These are phyloP conservation scores for Aplodontia rufa DNA, from an alignment of 2,113 vertebrate genomes.

Conservation along the genomic window DNA sequence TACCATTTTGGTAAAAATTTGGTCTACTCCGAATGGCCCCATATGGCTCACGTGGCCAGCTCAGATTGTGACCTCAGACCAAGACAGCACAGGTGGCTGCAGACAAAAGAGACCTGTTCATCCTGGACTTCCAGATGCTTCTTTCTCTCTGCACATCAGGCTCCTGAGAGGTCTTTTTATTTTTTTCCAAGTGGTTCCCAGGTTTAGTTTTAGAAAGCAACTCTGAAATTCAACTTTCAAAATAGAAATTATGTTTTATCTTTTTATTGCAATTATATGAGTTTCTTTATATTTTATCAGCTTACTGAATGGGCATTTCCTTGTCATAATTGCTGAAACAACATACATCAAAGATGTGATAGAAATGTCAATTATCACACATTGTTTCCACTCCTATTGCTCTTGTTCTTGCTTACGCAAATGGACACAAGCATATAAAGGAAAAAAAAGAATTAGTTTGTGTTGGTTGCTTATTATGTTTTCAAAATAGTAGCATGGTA, in stretches of 20 bases:
- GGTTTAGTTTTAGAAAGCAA: neutral
- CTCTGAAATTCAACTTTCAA: conserved; percentile 23
- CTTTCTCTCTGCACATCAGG: neutral
- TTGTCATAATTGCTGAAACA: neutral
- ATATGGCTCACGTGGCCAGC: neutral
- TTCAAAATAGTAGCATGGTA: conserved; percentile 7
- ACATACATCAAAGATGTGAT: neutral
- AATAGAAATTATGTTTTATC: neutral
- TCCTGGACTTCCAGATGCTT: neutral
- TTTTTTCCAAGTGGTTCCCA: neutral
- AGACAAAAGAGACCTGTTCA: neutral
- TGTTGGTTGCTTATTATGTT: conserved; percentile 36
- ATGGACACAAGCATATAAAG: neutral
- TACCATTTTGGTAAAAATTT: neutral
- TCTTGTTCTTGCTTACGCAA: neutral
- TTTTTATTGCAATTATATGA: neutral
- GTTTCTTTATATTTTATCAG: conserved; percentile 15
- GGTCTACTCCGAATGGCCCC: neutral
- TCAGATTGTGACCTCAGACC: neutral
- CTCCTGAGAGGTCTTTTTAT: neutral
- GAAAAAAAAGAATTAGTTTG: neutral
- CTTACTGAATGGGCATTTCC: neutral
- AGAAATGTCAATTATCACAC: neutral
- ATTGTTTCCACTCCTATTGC: neutral
- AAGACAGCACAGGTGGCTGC: neutral